Base-by-base conservation (phyloP, 2,797 vertebrate species). In the Malacoctenus gilli region DNA sequence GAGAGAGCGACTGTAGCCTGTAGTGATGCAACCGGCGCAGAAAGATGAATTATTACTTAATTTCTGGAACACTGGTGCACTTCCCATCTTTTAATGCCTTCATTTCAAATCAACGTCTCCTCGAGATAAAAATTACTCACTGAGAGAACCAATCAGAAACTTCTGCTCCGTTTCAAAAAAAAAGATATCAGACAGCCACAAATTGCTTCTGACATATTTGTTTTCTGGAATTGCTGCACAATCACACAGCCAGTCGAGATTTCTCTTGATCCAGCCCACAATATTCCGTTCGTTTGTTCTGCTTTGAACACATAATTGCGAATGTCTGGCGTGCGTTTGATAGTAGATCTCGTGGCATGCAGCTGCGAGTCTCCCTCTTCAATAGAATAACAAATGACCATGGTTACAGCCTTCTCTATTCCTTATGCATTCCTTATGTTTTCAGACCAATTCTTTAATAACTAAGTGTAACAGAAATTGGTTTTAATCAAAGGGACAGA, bases 261-360 rank as follows among this genome's bases (percentile, higher is more conserved):
- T 56, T 32, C 1, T 10, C 30, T 25, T 0, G 5, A 47, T 50
- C 49, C 8, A 20, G 34, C 19, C 21, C 19, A 20, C 58, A 77
- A 70, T 77, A 40, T 14, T 67, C 4, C 39, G 53, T 28, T 50
- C 60, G 44, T 78, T 69, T 65, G 48, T 48, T 42, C 65, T 72
- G 39, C 43, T 85, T 86, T 88, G 58, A 77, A 73, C 32, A 13
- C 16, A 2, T 60, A 75, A 83, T 68, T 68, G 38, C 39, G 59
- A 35, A 54, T 30, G 34, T 69, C 48, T 80, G 61, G 47, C 41
- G 57, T 55, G 56, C 8, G 25, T 20, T 37, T 22, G 11, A 21
- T 18, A 37, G 36, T 3, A 3, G 13, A 19, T 51, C n/a, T 41
- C 31, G 56, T 28, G 5, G 55, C 49, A 66, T 13, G 25, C 39